These are phyloP conservation scores for Triplophysa rosa DNA, from an alignment of 2,113 vertebrate genomes.

Conservation along the genomic window DNA sequence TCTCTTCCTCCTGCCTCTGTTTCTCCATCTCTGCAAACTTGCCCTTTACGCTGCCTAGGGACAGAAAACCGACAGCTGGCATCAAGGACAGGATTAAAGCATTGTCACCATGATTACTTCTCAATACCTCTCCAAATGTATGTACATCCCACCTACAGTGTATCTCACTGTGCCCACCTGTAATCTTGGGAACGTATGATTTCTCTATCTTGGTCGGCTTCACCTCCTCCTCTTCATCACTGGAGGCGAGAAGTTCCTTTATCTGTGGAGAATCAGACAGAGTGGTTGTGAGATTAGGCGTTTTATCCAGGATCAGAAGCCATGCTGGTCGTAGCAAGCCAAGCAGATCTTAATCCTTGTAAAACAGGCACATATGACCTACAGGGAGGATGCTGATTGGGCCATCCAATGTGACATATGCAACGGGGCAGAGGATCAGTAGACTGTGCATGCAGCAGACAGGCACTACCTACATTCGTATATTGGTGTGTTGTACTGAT, in stretches of 20 bases:
- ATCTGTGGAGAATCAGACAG: conserved; percentile 70
- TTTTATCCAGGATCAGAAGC: conserved; percentile 73
- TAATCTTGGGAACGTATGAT: conserved; percentile 95
- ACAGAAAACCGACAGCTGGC: conserved; percentile 43
- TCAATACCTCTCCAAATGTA: not conserved
- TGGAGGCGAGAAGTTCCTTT: conserved; percentile 92
- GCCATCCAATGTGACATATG: conserved; percentile 47
- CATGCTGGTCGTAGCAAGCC: conserved; percentile 70
- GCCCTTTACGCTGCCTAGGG: conserved; percentile 93
- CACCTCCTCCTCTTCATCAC: conserved; percentile 87
- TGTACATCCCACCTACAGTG: not conserved
- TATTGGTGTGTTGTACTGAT: conserved; percentile 1
- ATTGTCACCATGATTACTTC: not conserved
- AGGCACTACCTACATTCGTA: conserved; percentile 1
- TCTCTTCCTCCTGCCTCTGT: conserved; percentile 88
- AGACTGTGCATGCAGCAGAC: conserved; percentile 25
- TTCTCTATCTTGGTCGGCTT: conserved; percentile 85
- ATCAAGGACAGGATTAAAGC: conserved; percentile 13
- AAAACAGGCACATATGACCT: conserved; percentile 66
- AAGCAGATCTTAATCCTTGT: conserved; percentile 66
- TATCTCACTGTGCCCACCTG: conserved; percentile 76
- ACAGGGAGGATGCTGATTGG: conserved; percentile 66
- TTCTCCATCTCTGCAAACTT: conserved; percentile 99
- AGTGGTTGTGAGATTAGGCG: conserved; percentile 61
- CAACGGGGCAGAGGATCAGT: conserved; percentile 21